Evolutionary conservation across 2,888 invertebrate species (phyloP).

Genomic region (Drosophila flavopinicola): DNA sequence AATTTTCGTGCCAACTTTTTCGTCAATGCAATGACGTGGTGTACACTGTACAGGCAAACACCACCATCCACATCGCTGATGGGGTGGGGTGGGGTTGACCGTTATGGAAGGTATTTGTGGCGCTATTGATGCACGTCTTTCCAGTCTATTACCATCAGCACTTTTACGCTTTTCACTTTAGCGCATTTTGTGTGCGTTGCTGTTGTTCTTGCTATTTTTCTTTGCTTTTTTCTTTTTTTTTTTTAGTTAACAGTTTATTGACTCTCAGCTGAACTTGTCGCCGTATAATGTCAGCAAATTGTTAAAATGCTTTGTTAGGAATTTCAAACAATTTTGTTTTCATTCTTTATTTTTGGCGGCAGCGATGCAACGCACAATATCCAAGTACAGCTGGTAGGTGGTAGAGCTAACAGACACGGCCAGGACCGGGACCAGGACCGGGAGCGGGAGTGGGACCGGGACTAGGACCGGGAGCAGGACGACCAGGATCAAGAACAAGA

Average conservation of each 20-base stretch:
- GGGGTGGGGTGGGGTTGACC: slow-evolving; percentile 9
- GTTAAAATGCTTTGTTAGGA: slow-evolving; percentile 78
- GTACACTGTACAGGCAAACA: too few relatives aligned
- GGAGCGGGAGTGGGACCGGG: too few relatives aligned
- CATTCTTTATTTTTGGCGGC: slow-evolving; percentile 48
- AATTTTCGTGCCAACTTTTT: slow-evolving; percentile 66
- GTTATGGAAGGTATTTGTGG: slow-evolving; percentile 42
- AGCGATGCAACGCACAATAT: slow-evolving; percentile 37
- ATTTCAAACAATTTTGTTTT: slow-evolving; percentile 75
- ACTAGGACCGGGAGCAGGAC: neutral
- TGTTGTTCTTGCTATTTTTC: too few relatives aligned
- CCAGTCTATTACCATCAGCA: slow-evolving; percentile 76
- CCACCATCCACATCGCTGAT: too few relatives aligned
- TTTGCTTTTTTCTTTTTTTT: too few relatives aligned
- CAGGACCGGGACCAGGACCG: neutral
- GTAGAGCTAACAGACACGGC: slow-evolving; percentile 4
- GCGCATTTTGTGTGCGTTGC: slow-evolving; percentile 39
- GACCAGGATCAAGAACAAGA: too few relatives aligned
- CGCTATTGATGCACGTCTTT: slow-evolving; percentile 70
- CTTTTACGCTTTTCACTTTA: slow-evolving; percentile 64
- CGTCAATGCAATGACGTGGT: slow-evolving; percentile 48
- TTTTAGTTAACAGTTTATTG: slow-evolving; percentile 77
- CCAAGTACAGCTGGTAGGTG: slow-evolving; percentile 1
- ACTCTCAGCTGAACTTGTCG: slow-evolving; percentile 74
- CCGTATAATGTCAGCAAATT: slow-evolving; percentile 80